Percentiles rank a stretch among this genome's conserved stretches.
Evolutionary conservation across 2,888 invertebrate species (phyloP).

Genomic region (Mantis religiosa): DNA sequence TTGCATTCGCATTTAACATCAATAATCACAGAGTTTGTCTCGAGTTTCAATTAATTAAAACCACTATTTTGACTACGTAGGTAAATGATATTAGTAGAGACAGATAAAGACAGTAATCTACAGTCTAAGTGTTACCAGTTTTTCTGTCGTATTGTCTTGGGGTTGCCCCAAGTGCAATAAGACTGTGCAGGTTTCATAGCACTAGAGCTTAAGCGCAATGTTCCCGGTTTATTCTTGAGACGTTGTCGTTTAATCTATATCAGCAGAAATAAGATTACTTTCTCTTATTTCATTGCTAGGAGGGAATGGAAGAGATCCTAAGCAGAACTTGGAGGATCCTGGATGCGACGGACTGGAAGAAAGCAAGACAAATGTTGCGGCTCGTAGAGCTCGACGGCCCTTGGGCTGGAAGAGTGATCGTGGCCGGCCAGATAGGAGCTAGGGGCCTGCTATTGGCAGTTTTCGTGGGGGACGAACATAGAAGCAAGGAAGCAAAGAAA

Average conservation of each 20-base stretch:
- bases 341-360: constrained; percentile 18
- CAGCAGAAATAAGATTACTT: neutral
- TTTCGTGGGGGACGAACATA: neutral
- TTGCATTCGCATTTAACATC: too few relatives aligned
- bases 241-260: neutral
- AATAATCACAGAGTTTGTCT: too few relatives aligned
- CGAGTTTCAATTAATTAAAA: too few relatives aligned
- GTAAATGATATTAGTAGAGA: too few relatives aligned
- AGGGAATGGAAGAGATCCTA: neutral
- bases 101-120: too few relatives aligned
- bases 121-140: too few relatives aligned
- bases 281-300: neutral
- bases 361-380: constrained; percentile 24
- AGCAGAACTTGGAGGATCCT: neutral
- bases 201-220: neutral
- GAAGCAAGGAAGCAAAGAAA: neutral
- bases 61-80: too few relatives aligned
- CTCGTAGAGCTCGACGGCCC: neutral
- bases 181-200: neutral
- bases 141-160: neutral
- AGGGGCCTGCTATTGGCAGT: constrained; percentile 4
- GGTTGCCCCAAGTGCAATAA: neutral
- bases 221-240: neutral
- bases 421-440: neutral
- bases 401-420: neutral